Evolutionary conservation across 2,797 vertebrate genomes (phyloP).

Genomic region (Numenius phaeopus): DNA sequence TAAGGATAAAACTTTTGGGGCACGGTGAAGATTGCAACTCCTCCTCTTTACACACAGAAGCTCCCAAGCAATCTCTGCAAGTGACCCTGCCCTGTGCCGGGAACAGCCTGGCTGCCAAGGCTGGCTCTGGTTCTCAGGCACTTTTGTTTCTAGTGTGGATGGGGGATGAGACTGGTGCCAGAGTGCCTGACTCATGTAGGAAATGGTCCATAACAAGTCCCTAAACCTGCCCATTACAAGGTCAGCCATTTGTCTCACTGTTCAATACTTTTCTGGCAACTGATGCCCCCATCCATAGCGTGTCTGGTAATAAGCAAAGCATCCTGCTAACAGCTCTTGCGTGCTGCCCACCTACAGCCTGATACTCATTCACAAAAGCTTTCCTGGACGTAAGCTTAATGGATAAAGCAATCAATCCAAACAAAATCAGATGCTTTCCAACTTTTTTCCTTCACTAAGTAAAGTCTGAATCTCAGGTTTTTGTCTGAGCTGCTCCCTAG

Average conservation of each 20-base stretch:
- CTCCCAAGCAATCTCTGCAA: background rate
- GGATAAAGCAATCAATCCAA: conserved; percentile 57
- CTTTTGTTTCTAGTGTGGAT: fast-evolving
- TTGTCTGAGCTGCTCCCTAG: background rate
- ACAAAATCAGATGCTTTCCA: background rate
- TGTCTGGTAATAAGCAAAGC: conserved; percentile 13
- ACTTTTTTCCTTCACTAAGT: background rate
- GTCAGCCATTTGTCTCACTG: background rate
- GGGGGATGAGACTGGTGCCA: background rate
- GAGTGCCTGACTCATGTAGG: background rate
- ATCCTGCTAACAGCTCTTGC: background rate
- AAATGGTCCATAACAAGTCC: background rate
- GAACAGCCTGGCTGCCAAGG: fast-evolving
- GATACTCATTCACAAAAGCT: conserved; percentile 12
- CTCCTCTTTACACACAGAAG: background rate
- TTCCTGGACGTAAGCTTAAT: background rate
- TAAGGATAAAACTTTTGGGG: background rate
- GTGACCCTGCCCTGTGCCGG: background rate
- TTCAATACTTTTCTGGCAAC: conserved; percentile 51
- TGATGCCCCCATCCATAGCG: background rate
- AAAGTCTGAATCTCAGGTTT: background rate
- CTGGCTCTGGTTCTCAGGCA: background rate
- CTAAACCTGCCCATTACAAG: background rate
- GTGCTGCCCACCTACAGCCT: background rate
- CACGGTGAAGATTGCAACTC: background rate